These are phyloP conservation scores for Thamnophis elegans DNA, from an alignment of 2,797 vertebrate species.

Conservation along the genomic window DNA sequence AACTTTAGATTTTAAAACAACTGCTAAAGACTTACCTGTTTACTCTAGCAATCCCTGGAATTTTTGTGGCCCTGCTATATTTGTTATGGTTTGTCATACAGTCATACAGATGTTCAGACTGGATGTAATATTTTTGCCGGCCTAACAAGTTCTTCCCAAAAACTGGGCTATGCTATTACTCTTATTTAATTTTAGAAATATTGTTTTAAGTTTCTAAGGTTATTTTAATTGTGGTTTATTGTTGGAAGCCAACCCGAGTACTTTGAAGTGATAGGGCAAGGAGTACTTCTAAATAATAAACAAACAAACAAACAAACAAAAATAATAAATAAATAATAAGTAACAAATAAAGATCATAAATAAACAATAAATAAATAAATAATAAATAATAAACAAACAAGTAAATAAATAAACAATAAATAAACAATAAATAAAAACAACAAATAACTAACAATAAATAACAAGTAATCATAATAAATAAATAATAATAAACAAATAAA, in stretches of 20 bases:
- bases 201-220: neutral
- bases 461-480: too few relatives aligned
- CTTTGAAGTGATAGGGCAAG: neutral
- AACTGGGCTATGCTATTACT: neutral
- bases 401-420: too few relatives aligned
- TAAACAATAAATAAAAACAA: too few relatives aligned
- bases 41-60: neutral
- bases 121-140: neutral
- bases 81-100: neutral
- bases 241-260: neutral
- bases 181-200: neutral
- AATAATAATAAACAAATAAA: too few relatives aligned
- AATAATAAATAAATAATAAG: too few relatives aligned
- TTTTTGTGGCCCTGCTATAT: neutral
- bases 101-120: neutral
- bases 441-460: too few relatives aligned
- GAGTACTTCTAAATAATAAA: neutral
- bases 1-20: neutral
- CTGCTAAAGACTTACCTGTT: neutral
- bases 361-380: too few relatives aligned
- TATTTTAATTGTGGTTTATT: neutral
- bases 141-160: neutral
- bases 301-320: too few relatives aligned
- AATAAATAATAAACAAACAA: neutral
- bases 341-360: too few relatives aligned